A percentile compares a stretch with the other conserved stretches of the same genome.
These are phyloP conservation scores for Sciaenops ocellatus DNA, from an alignment of 2,797 vertebrate genomes.

Conservation along the genomic window DNA sequence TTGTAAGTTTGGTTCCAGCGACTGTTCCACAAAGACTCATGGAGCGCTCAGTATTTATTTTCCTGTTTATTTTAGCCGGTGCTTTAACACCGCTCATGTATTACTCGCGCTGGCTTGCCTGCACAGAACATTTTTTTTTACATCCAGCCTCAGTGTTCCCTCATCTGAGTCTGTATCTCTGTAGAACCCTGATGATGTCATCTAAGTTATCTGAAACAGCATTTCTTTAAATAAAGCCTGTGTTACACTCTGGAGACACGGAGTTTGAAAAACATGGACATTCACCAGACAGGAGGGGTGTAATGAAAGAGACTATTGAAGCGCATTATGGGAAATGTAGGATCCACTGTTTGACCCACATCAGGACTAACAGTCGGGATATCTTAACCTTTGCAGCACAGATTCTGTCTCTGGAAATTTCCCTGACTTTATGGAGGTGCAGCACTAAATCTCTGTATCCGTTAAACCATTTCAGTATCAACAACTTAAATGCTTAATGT, in stretches of 20 bases:
- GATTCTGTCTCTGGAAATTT: neutral
- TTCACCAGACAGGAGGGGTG: neutral
- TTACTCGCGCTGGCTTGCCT: neutral
- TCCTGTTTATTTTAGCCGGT: neutral
- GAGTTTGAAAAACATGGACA: neutral
- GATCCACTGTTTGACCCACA: neutral
- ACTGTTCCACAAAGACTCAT: neutral
- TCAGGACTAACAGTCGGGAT: neutral
- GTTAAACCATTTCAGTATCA: neutral
- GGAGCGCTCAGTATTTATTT: neutral
- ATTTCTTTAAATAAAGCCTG: neutral
- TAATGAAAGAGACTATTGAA: neutral
- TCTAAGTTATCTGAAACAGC: neutral
- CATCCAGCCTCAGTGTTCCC: no score
- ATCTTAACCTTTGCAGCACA: neutral
- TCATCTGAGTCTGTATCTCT: neutral
- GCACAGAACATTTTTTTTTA: neutral
- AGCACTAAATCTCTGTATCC: no score
- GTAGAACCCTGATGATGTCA: neutral
- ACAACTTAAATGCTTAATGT: no score
- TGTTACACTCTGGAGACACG: neutral
- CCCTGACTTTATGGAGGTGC: neutral
- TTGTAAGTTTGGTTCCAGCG: neutral
- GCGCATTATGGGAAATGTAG: constrained; percentile 16
- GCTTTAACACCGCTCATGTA: constrained; percentile 14